phyloP scores from a whole-genome alignment of 2,113 vertebrate species.

The Lasiurus borealis region DNA sequence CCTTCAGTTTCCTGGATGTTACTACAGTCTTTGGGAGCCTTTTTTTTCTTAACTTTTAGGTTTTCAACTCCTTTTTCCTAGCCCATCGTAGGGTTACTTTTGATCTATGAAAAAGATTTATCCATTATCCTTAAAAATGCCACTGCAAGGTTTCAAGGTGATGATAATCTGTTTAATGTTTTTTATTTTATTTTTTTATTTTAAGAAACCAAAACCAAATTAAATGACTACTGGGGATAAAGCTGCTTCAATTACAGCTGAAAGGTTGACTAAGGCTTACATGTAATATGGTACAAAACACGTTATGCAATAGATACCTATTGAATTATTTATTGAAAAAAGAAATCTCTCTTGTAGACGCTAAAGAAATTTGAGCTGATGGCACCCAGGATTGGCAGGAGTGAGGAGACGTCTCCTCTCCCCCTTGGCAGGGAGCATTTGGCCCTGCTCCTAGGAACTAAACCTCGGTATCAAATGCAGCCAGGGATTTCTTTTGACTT shows the following conservation, averaged over 20 bases:
- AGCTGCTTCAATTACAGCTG: background rate
- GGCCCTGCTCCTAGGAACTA: background rate
- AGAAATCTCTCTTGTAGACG: background rate
- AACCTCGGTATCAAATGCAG: background rate
- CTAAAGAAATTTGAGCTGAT: constrained; percentile 14
- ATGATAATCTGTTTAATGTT: background rate
- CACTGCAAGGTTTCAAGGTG: background rate
- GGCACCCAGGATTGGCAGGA: background rate
- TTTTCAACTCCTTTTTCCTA: too few relatives aligned
- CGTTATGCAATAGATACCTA: background rate
- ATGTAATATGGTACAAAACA: background rate
- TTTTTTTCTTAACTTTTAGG: background rate
- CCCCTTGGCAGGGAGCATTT: background rate
- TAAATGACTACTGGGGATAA: background rate
- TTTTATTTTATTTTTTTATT: background rate
- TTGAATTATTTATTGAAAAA: constrained; percentile 17
- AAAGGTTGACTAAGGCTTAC: background rate
- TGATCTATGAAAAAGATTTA: background rate
- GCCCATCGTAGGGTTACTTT: background rate
- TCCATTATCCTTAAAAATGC: background rate
- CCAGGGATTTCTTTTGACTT: background rate
- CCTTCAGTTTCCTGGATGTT: background rate
- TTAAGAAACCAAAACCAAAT: constrained; percentile 47
- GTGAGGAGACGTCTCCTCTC: background rate
- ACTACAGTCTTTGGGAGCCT: background rate